Evolutionary conservation across 1,140 invertebrate genomes (phyloP), one percentile per base, ranked within the genome.

Genomic region (Drosophila orena): DNA sequence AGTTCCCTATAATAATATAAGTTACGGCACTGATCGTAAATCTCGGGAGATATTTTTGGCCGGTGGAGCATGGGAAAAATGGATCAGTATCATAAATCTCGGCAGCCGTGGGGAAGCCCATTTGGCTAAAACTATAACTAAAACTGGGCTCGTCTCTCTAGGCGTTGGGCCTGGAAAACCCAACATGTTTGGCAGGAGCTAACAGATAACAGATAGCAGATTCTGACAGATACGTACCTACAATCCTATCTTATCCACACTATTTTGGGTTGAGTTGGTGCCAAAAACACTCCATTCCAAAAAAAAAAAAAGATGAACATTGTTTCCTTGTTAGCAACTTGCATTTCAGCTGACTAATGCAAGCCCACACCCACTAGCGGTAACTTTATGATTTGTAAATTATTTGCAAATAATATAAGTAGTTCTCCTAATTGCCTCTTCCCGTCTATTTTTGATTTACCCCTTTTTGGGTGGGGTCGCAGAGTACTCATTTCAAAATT

Each of bases 11-110:
- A 53, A 30, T 62, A 44, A 10, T 15, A 43, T 24, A 34, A 27
- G 46, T 38, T 60, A 40, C 27, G 44, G 44, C 55, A 22, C 35
- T 44, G 27, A 73, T 38, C 59, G 59, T 75, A 75, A 75, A 66
- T 75, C 71, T 64, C 12, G 46, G 22, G 5, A 14, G 17, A 44
- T 69, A 68, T 46, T 64, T 42, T 42, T 8, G 37, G 17, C 10
- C 50, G 17, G 50, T 55, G 7, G 42, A 53, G 42, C 50, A 47
- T 56, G 62, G 30, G 7, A 37, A 46, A 22, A 15, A 20, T 4
- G 10, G 1, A 11, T 12, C 38, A 30, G 30, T 47, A 68, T 69
- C 62, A 43, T 56, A 56, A 70, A 70, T 69, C 35, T 22, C 27
- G 1, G 3, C 24, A 6, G n/a, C 24, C 34, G 11, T 68, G 30